These are phyloP conservation scores for Epinotia brunnichana DNA, from an alignment of 2,888 invertebrate species.

Conservation along the genomic window DNA sequence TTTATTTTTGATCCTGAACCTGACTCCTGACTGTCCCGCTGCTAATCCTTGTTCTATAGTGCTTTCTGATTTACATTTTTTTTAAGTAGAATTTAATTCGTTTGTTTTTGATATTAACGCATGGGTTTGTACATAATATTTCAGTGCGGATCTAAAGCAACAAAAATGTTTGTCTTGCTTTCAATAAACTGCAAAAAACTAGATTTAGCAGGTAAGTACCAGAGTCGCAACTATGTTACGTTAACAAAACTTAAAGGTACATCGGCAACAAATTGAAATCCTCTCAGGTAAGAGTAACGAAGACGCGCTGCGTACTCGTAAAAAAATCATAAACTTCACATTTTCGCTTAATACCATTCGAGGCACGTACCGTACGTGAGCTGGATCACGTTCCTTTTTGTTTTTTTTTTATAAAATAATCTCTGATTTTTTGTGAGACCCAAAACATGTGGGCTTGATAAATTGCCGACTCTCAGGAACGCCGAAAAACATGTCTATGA, in stretches of 20 bases:
- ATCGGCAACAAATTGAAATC: constrained; percentile 50
- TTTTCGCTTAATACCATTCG: constrained; percentile 57
- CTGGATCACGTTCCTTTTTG: constrained; percentile 67
- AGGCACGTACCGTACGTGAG: constrained; percentile 66
- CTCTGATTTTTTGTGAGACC: constrained; percentile 62
- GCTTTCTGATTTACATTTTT: too few relatives aligned
- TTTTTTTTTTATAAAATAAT: constrained; percentile 69
- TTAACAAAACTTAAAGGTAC: constrained; percentile 33
- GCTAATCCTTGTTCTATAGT: too few relatives aligned
- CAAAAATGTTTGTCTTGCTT: neutral
- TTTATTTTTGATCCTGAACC: too few relatives aligned
- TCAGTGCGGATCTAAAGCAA: neutral
- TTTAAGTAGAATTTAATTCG: too few relatives aligned
- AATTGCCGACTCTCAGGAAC: constrained; percentile 57
- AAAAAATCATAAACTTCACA: constrained; percentile 69
- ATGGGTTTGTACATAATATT: too few relatives aligned
- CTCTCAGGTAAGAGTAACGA: constrained; percentile 46
- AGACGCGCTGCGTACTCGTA: constrained; percentile 47
- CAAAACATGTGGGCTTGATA: constrained; percentile 71
- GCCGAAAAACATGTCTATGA: constrained; percentile 55
- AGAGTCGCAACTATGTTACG: neutral
- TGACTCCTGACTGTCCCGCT: too few relatives aligned
- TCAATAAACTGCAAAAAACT: neutral
- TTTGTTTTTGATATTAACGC: too few relatives aligned
- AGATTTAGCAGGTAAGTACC: too few relatives aligned